These are phyloP conservation scores for Darevskia nairensis DNA, from an alignment of 2,797 vertebrate species.

Conservation along the genomic window DNA sequence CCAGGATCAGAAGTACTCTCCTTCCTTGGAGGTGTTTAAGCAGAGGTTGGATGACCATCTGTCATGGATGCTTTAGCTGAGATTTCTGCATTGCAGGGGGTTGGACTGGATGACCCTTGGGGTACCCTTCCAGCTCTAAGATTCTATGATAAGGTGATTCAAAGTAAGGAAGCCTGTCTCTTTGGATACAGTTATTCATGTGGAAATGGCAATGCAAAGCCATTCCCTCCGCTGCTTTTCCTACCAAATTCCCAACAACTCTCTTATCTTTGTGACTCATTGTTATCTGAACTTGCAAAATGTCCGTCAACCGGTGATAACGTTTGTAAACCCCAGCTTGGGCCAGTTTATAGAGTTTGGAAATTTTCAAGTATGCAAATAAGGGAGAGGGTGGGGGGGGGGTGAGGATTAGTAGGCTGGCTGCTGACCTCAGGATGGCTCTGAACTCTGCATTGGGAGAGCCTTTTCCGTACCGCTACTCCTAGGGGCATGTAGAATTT, in stretches of 20 bases:
- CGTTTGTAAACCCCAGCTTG: not conserved
- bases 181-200: not conserved
- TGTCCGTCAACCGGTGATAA: not conserved
- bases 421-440: not conserved
- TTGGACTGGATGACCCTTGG: no score
- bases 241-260: not conserved
- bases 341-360: not conserved
- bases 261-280: not conserved
- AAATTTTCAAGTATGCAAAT: not conserved
- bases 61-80: no score
- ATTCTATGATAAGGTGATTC: no score
- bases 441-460: not conserved
- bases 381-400: not conserved
- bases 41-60: no score
- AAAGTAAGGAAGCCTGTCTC: not conserved
- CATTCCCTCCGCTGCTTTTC: not conserved
- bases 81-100: no score
- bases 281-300: not conserved
- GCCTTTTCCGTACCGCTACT: not conserved
- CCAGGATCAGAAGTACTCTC: no score
- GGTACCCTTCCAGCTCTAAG: no score
- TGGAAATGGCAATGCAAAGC: not conserved
- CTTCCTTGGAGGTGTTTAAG: no score
- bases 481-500: not conserved
- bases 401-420: not conserved